Base-by-base conservation (phyloP, 92 coral and sea anemone species). In the Palythoa heliodiscus region DNA sequence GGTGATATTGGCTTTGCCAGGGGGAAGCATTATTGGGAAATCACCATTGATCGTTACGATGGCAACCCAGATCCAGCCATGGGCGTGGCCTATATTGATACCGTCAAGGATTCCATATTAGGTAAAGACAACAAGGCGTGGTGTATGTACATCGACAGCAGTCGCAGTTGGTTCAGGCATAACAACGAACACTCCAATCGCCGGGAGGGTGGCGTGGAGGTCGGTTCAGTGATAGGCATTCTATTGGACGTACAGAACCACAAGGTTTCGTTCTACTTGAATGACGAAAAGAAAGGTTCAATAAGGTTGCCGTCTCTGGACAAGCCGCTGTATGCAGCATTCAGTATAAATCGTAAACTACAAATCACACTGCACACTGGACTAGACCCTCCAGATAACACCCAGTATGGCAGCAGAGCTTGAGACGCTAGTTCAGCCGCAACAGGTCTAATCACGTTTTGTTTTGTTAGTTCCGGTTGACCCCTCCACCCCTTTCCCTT, bases 11-110 rank as follows among this genome's bases (percentile, higher is more conserved):
- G 98, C 7, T 96, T 96, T 85, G 93, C 98, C 5, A 92, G 94
- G 74, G 98, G 98, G 20, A 89, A 90, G 53, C 98, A 96, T 78
- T 96, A 96, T 52, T 96, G 98, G 98, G 98, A 96, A 72, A 92
- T 96, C 80, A 96, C 98, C 52, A 91, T 96, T 75, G 98, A 96
- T 87, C 93, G 95, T 22, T 96, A 96, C 58, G 94, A 93, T 73
- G 95, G 98, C 87, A 96, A 96, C 87, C 98, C 98, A 24, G 98
- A 96, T 70, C 98, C 98, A 0, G 98, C 98, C 22, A 91, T 96
- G 80, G 98, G 98, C 35, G 98, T 96, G 77, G 98, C 98, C 70
- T 72, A 91, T 52, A 93, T 91, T 24, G 91, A 91, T 86, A 96
- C 98, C 52, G 89, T 94, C 84, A 96, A 92, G 89, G 98, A 94